Evolutionary conservation across 1,140 invertebrate species (phyloP), one percentile per base, ranked within the genome.

Genomic region (Zaprionus nigranus): DNA sequence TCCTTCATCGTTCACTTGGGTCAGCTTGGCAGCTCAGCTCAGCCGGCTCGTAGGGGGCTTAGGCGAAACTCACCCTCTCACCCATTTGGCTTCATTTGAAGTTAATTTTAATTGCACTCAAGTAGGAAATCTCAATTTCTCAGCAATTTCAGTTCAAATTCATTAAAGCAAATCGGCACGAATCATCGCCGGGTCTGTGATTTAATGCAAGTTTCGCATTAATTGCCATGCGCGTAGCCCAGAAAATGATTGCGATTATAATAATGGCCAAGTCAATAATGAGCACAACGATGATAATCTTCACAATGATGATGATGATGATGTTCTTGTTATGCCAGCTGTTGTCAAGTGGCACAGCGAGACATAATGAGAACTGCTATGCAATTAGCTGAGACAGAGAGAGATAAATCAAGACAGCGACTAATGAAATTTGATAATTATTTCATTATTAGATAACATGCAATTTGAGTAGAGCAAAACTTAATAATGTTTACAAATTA

Each of bases 101-200:
- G 84, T 87, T 84, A 73, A 87, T 87, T 87, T 90, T 88, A 90
- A 87, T 87, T 87, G 81, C 65, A 57, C 68, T 87, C 77, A 88
- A 87, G 85, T 75, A 87, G 84, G 84, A 87, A 90, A 87, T 87
- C 84, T 87, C 81, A 90, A 87, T 87, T 87, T 84, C 84, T 67
- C 68, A 81, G 78, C 84, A 82, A 75, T 87, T 88, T 80, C 63
- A 62, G 69, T 75, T 73, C 65, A 82, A 71, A 84, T 68, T 72
- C 57, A 75, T 57, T 73, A 79, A 72, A 81, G 66, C 56, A 83
- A 75, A 82, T 83, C 77, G 72, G 66, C 70, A 65, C 63, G 69
- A 82, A 62, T 82, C 61, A 58, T 54, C 54, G 49, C 43, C 24
- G 53, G 43, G 43, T 36, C 53, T 73, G 53, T 72, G 80, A 80